These are phyloP conservation scores for Melitaea cinxia DNA, from an alignment of 1,140 invertebrate species.

Conservation along the genomic window DNA sequence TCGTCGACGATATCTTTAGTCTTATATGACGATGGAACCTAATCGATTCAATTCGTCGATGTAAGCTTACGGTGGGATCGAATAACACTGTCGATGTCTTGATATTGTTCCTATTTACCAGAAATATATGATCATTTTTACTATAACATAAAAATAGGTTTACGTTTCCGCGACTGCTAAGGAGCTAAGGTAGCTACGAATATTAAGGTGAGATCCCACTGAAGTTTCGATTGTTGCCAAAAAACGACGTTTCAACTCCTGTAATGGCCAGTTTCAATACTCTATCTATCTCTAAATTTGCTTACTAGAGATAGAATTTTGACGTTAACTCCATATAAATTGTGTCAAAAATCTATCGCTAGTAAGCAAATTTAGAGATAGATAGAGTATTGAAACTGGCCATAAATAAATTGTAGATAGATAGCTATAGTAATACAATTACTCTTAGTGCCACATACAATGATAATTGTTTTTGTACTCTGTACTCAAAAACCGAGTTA, in stretches of 20 bases:
- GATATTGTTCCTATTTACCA: slow-evolving; percentile 34
- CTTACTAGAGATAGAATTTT: no score
- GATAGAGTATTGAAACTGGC: no score
- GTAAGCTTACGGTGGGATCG: slow-evolving; percentile 5
- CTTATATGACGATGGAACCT: neutral
- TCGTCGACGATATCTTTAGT: no score
- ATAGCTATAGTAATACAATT: slow-evolving; percentile 61
- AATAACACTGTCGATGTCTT: no score
- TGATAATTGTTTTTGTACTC: slow-evolving; percentile 62
- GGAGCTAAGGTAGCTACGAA: slow-evolving; percentile 6
- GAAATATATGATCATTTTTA: slow-evolving; percentile 29
- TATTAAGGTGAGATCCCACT: slow-evolving; percentile 17
- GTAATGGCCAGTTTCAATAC: no score
- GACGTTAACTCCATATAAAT: no score
- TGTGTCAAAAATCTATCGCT: no score
- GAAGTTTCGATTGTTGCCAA: slow-evolving; percentile 55
- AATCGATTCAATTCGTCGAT: neutral
- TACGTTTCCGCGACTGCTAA: slow-evolving; percentile 15
- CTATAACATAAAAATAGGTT: slow-evolving; percentile 5
- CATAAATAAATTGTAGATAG: slow-evolving; percentile 75
- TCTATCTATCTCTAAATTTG: no score
- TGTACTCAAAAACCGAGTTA: slow-evolving; percentile 42
- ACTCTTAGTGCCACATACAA: slow-evolving; percentile 50
- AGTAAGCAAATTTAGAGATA: no score
- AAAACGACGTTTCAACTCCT: slow-evolving; percentile 54